Evolutionary conservation across 1,140 invertebrate genomes (phyloP), one percentile per base, ranked within the genome.

Genomic region (Eulimnadia texana): DNA sequence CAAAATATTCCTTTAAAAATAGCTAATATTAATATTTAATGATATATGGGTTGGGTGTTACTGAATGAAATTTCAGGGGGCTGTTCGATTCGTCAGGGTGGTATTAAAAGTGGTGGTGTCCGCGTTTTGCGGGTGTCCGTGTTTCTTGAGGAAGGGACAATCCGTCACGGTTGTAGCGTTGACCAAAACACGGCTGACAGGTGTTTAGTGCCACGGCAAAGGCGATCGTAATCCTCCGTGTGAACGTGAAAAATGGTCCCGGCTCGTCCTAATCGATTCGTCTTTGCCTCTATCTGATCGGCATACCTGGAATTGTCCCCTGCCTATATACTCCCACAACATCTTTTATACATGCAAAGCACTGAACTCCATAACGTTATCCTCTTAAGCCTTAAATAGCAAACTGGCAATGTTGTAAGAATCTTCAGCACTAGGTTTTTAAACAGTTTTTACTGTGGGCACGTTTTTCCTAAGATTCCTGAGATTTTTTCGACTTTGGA

Each of bases 181-280:
- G 33, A 42, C 33, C 33, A 42, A 42, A 42, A 42, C 33, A 42
- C 33, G 33, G 33, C 33, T 42, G 33, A 42, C 33, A 42, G 33
- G 33, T 42, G 33, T 42, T 42, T 42, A 42, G 33, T 42, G 33
- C 33, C 33, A 42, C 33, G 33, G 33, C 33, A 42, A n/a, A 16
- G 33, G 6, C 33, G 33, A 42, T 42, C 33, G 33, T 42, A 42
- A 42, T 42, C 33, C 33, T 42, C 33, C 33, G 33, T 42, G 33
- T 42, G 33, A 42, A 42, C 33, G 33, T 42, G 33, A 42, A 42
- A 42, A 42, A 42, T 42, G 33, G 33, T 74, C 78, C 42, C 72
- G 90, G 50, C 77, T 90, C 49, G 89, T 87, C 19, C 73, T 90
- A 29, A 79, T 90, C 49, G 87, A 90, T 65, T 74, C 75, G 28